These are phyloP conservation scores for Microctonus brassicae DNA, from an alignment of 2,888 invertebrate genomes.

Conservation along the genomic window DNA sequence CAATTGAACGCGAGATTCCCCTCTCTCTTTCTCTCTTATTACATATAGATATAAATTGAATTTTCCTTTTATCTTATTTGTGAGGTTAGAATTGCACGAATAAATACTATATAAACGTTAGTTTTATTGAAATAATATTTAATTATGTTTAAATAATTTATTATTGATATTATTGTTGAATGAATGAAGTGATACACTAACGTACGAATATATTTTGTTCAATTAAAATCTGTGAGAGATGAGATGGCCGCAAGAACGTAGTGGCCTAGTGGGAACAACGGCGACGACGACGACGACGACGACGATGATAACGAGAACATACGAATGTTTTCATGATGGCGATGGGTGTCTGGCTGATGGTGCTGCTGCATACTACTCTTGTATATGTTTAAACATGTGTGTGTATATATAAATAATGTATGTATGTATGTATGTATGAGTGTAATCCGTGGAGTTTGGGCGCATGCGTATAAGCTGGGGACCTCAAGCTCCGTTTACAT, in stretches of 20 bases:
- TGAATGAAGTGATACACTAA: slow-evolving; percentile 17
- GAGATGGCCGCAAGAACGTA: slow-evolving; percentile 53
- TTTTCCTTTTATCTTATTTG: too few species aligned
- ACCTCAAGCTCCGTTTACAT: slow-evolving; percentile 9
- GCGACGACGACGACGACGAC: slow-evolving; percentile 41
- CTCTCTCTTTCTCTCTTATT: too few species aligned
- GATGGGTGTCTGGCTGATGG: slow-evolving; percentile 48
- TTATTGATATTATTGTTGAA: not conserved
- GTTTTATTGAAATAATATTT: not conserved
- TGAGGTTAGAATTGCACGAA: too few species aligned
- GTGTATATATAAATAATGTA: too few species aligned
- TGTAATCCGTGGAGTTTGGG: slow-evolving; percentile 7
- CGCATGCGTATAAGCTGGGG: slow-evolving; percentile 1
- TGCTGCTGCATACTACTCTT: slow-evolving; percentile 12
- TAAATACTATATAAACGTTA: too few species aligned
- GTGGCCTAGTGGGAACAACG: slow-evolving; percentile 54
- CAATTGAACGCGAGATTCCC: slow-evolving; percentile 9
- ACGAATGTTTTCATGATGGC: slow-evolving; percentile 64
- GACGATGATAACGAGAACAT: slow-evolving; percentile 45
- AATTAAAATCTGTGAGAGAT: slow-evolving; percentile 13
- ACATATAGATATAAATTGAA: too few species aligned
- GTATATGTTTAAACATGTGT: too few species aligned
- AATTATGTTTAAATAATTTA: not conserved
- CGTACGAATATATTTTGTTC: slow-evolving; percentile 35
- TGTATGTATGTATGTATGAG: too few species aligned